A percentile compares a stretch with the other conserved stretches of the same genome.
Evolutionary conservation across 2,113 vertebrate species (phyloP).

Genomic region (Paradoxurus hermaphroditus): DNA sequence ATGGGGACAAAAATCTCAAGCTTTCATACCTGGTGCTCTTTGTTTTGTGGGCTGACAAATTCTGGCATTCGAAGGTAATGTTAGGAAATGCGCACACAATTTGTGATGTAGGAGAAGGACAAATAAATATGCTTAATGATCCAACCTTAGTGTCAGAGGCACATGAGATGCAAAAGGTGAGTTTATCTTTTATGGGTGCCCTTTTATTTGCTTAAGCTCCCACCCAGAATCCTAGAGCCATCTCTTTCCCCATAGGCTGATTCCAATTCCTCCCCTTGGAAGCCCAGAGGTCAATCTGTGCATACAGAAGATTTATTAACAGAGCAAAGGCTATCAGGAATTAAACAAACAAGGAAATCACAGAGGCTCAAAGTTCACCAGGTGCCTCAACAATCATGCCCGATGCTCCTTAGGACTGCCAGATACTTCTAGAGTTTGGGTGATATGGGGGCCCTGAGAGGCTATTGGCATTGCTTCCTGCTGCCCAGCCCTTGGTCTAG

Average conservation of each 20-base stretch:
- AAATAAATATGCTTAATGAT: constrained; percentile 44
- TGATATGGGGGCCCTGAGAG: background rate
- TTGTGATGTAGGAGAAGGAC: constrained; percentile 9
- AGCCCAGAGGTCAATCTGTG: constrained; percentile 50
- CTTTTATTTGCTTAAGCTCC: constrained; percentile 48
- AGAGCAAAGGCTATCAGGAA: constrained; percentile 59
- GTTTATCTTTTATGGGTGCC: constrained; percentile 33
- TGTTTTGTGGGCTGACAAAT: constrained; percentile 33
- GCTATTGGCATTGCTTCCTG: background rate
- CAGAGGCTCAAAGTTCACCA: constrained; percentile 55
- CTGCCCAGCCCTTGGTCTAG: background rate
- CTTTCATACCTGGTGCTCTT: constrained; percentile 8
- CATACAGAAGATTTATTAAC: constrained; percentile 61
- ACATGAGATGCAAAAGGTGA: constrained; percentile 36
- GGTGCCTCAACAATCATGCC: background rate
- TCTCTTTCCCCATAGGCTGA: constrained; percentile 64
- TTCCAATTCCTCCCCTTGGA: constrained; percentile 64
- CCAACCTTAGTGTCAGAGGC: constrained; percentile 15
- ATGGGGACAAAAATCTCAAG: background rate
- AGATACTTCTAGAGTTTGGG: background rate
- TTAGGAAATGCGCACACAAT: constrained; percentile 33
- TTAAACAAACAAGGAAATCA: constrained; percentile 67
- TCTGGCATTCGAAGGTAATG: background rate
- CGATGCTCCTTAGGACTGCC: background rate
- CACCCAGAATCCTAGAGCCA: constrained; percentile 48